Evolutionary conservation across 2,888 invertebrate species (phyloP), one percentile per base, ranked within the genome.

Genomic region (Marasmarcha lunaedactyla): DNA sequence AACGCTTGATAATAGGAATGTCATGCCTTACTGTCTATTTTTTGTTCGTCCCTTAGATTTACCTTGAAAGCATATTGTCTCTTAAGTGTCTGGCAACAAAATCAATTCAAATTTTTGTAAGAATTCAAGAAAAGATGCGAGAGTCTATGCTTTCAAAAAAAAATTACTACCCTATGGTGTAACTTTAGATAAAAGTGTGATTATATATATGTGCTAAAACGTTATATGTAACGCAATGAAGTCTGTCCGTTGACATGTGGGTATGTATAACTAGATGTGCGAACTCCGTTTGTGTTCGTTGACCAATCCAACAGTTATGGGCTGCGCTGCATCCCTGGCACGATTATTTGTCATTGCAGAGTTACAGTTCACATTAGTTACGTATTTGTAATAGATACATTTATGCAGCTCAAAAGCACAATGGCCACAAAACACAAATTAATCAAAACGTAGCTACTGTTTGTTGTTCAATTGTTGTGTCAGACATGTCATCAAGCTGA

Each of bases 211-310:
- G 71, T 77, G 81, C 81, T 77, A 81, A 81, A 78, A 78, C 79
- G 81, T 81, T 81, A 79, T 78, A 79, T 66, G 71, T 79, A 79
- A 79, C 81, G 81, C 77, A 74, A 81, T 81, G 79, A 65, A 71
- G 65, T 76, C 71, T 69, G 71, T 74, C 68, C 60, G 63, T 65
- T 70, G 10, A 34, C 34, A 34, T 34, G 34, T 34, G 34, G 13
- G 34, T 34, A 34, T 34, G 68, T 71, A 66, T 73, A 67, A 62
- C 62, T 81, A 79, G 79, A 60, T 74, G 34, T 34, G 76, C 74
- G 70, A 73, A 63, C 54, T 64, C 53, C 63, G 62, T 66, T 63
- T 53, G n/a, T 59, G 54, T 68, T 54, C 20, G 20, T 20, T 20
- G 54, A 71, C 72, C 59, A 59, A 60, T 57, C 59, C 53, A 57